Evolutionary conservation across 1,140 invertebrate genomes (phyloP), one percentile per base, ranked within the genome.

Genomic region (Eriocheir sinensis): DNA sequence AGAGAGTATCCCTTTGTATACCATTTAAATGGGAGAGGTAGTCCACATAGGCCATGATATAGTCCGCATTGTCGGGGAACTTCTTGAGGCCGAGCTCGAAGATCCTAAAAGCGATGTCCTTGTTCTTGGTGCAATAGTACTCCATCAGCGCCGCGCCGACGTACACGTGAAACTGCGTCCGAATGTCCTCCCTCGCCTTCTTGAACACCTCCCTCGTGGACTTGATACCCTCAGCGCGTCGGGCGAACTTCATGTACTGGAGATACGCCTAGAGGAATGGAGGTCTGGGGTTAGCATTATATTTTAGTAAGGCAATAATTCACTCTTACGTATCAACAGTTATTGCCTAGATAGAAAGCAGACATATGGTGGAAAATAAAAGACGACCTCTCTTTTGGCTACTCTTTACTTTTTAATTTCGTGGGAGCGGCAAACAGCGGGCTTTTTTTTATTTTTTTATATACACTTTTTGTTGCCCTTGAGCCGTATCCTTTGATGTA

Each of bases 121-220:
- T 99, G 97, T 99, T 99, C 97, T 99, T 99, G 91, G 98, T 99
- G 96, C 99, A 99, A 96, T 99, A 99, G 97, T 99, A 99, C 97
- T 99, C 99, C 99, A 99, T 99, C 0, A 99, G 97, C 0, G 99
- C 99, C 27, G 99, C 99, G 0, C 99, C 98, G 2, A 99, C 99
- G 96, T 98, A 99, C 79, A 99, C 98, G 96, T 99, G 99, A 97
- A 99, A 99, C 48, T 98, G 98, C 0, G 98, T 98, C 30, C 98
- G 97, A 3, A 97, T 96, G 97, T 99, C 99, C 97, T 99, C 99
- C 83, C 99, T 97, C 0, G 99, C 99, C 96, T 98, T 97, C 97
- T 99, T 99, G 96, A 99, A 99, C 40, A 99, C 98, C 27, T 98
- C 98, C 96, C 99, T 97, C 0, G 99, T 99, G 0, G 99, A 98